Evolutionary conservation across 2,888 invertebrate species (phyloP), one percentile per base, ranked within the genome.

Genomic region (Drosophila trichaetosa): DNA sequence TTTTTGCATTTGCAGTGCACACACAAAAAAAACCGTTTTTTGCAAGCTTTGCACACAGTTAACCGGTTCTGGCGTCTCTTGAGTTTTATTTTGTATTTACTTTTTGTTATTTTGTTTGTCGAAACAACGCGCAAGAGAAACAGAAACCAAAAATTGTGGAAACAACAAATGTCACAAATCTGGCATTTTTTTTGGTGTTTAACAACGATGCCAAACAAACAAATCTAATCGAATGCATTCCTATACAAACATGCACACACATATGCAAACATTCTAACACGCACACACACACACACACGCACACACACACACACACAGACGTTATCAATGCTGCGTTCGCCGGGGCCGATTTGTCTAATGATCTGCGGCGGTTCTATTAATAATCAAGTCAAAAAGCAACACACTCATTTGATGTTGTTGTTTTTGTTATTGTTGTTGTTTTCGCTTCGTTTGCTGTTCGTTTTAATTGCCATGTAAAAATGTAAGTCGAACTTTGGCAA

Each of bases 151-250:
- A 67, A 46, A 52, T 57, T 42, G 62, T 63, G 36, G 27, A 40
- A 57, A 59, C 58, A 59, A 48, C 29, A 67, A 46, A 46, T 46
- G 61, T 76, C 72, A 65, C 67, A 70, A 70, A 70, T 67, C 67
- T 58, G 16, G 58, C 66, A 60, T 77, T 73, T 56, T 38, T 40
- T 46, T 46, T 46, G 46, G 46, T 79, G 82, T 79, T 79, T 82
- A 79, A 80, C 57, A 82, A 82, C 79, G 82, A 74, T 53, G 57
- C 48, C 72, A 69, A 83, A 71, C 73, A 82, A 82, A 79, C 76
- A 82, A 82, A 79, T 87, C 75, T 76, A 87, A 82, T 79, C 79
- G 87, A 79, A 84, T 89, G 89, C 89, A 90, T 71, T 72, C 69
- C 67, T 75, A 68, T 58, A 76, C 63, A 63, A 56, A 61, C 52